Base-by-base conservation (phyloP, 2,888 invertebrate genomes). In the Matsumyia berberina region DNA sequence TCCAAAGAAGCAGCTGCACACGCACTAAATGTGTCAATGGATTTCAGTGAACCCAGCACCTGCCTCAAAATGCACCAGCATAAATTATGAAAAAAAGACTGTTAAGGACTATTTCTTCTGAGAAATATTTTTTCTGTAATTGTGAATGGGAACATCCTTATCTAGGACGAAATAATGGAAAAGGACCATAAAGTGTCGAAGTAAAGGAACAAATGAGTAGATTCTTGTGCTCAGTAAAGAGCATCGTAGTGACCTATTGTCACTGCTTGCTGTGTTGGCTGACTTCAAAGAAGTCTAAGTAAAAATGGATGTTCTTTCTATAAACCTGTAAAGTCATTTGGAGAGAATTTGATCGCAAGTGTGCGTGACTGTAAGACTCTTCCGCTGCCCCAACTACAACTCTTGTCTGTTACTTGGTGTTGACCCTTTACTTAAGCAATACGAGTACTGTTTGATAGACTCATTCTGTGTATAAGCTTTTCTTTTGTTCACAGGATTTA, bases 11-110 rank as follows among this genome's bases (percentile, higher is more conserved):
- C 60, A 60, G 60, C 60, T 42, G 60, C n/a, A 6, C n/a, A 6
- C 12, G 19, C 2, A 5, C n/a, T 60, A 29, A 60, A 60, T 60
- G 42, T 60, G 58, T 58, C 58, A 58, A 58, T 39, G 55, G 35
- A 15, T 53, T 8, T 53, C 33, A 31, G n/a, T 31, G 4, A 55
- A 55, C 5, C 19, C n/a, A 24, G 42, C 60, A 60, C 60, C 60
- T 60, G 60, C 29, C 5, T 44, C 5, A 42, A 5, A 15, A 44
- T 42, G 44, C 42, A 60, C 15, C 9, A 42, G 7, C 9, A 60
- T 12, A n/a, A n/a, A n/a, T 15, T 11, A 55, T 15, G 7, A 55
- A 17, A 35, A 19, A 2, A 17, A n/a, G 8, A 19, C 57, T 19
- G n/a, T 19, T 57, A 35, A 57, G 35, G 19, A 57, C 55, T 37